Evolutionary conservation across 2,797 vertebrate species (phyloP).

Genomic region (Epinephelus coioides): DNA sequence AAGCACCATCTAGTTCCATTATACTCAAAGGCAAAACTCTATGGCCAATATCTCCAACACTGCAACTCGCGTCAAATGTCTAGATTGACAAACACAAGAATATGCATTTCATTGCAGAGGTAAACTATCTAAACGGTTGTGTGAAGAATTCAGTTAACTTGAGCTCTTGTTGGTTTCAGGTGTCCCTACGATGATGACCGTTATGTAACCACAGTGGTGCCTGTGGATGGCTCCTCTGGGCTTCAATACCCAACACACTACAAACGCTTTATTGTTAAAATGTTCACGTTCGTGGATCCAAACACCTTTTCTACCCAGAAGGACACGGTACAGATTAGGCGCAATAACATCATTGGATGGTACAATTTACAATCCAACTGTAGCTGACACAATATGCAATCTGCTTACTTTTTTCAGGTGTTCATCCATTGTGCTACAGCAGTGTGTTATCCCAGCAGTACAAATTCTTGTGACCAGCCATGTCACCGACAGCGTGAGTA

Average conservation of each 20-base stretch:
- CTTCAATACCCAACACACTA: constrained; percentile 77
- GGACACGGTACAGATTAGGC: constrained; percentile 58
- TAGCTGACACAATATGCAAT: neutral
- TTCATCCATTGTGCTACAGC: constrained; percentile 82
- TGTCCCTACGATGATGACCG: constrained; percentile 83
- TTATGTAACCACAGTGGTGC: constrained; percentile 73
- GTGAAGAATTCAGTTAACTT: neutral
- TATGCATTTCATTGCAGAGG: too few species aligned
- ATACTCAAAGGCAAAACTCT: too few species aligned
- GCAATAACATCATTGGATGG: neutral
- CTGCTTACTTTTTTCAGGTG: constrained; percentile 61
- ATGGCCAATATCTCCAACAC: too few species aligned
- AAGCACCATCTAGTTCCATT: too few species aligned
- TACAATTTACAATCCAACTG: too few species aligned
- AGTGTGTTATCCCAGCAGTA: constrained; percentile 74
- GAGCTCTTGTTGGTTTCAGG: constrained; percentile 46
- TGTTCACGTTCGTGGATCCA: constrained; percentile 81
- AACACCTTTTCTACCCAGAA: constrained; percentile 21
- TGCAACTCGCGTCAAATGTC: too few species aligned
- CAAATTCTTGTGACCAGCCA: constrained; percentile 70
- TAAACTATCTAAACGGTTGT: too few species aligned
- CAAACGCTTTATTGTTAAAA: constrained; percentile 82
- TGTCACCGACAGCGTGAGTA: constrained; percentile 82
- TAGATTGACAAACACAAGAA: too few species aligned
- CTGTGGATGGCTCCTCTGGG: constrained; percentile 68